Percentiles rank a stretch among this genome's conserved stretches.
These are phyloP conservation scores for Pocota personata DNA, from an alignment of 2,888 invertebrate genomes.

Conservation along the genomic window DNA sequence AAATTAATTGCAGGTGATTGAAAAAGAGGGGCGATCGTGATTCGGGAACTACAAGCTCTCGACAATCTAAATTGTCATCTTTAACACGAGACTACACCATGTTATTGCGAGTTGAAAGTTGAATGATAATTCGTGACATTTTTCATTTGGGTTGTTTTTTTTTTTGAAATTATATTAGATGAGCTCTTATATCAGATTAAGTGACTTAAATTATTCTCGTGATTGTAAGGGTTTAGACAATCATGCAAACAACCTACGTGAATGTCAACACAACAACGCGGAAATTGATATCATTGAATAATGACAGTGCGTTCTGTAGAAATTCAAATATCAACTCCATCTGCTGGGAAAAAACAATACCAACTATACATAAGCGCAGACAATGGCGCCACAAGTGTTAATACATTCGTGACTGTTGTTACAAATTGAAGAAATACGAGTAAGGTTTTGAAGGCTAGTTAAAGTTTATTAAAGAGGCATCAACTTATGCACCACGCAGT, in stretches of 20 bases:
- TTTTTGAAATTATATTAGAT: no score
- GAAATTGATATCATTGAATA: slow-evolving; percentile 22
- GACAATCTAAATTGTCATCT: not conserved
- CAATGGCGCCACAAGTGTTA: slow-evolving; percentile 30
- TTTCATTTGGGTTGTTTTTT: no score
- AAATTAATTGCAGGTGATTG: slow-evolving; percentile 7
- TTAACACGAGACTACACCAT: not conserved
- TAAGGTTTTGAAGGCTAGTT: not conserved
- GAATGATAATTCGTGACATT: not conserved
- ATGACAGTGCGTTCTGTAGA: not conserved
- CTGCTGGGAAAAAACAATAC: not conserved
- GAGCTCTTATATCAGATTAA: not conserved
- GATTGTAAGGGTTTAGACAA: not conserved
- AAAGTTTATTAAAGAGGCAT: not conserved
- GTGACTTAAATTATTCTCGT: not conserved
- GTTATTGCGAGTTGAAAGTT: not conserved
- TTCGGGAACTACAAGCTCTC: not conserved
- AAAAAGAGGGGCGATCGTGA: not conserved
- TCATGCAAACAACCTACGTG: not conserved
- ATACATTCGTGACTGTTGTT: slow-evolving; percentile 42
- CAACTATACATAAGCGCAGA: not conserved
- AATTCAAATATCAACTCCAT: not conserved
- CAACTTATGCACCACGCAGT: not conserved
- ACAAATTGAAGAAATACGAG: slow-evolving; percentile 13
- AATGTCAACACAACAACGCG: slow-evolving; percentile 3